These are phyloP conservation scores for Fundulus diaphanus DNA, from an alignment of 2,797 vertebrate genomes.

Conservation along the genomic window DNA sequence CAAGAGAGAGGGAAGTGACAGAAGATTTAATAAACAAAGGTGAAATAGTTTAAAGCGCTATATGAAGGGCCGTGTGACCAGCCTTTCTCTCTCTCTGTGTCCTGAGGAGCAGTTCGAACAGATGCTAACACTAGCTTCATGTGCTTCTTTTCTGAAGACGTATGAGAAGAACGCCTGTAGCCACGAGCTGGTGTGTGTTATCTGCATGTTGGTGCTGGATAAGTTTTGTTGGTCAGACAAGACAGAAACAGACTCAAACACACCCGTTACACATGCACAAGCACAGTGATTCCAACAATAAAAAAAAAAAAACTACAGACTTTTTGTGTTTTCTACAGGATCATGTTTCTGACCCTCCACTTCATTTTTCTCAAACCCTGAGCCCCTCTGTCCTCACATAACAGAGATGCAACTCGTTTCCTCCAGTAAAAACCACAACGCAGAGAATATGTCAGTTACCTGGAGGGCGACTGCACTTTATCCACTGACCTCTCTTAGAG, in stretches of 20 bases:
- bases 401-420: constrained; percentile 34
- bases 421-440: constrained; percentile 43
- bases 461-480: constrained; percentile 48
- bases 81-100: not conserved
- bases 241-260: not conserved
- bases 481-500: constrained; percentile 44
- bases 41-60: not conserved
- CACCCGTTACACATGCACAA: too few relatives aligned
- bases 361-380: constrained; percentile 20
- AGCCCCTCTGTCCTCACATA: constrained; percentile 35
- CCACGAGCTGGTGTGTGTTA: not conserved
- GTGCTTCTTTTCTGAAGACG: too few relatives aligned
- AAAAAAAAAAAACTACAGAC: not conserved
- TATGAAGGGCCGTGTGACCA: not conserved
- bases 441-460: constrained; percentile 62
- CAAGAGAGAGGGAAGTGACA: constrained; percentile 6
- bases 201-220: not conserved
- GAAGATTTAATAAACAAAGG: not conserved
- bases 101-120: not conserved
- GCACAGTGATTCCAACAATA: not conserved
- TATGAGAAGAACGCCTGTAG: not conserved
- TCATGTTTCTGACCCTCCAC: constrained; percentile 30
- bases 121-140: not conserved
- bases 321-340: not conserved
- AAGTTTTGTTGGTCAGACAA: not conserved